Percentiles rank a stretch among this genome's conserved stretches.
Evolutionary conservation across 2,888 invertebrate genomes (phyloP).

Genomic region (Maniola hyperantus): DNA sequence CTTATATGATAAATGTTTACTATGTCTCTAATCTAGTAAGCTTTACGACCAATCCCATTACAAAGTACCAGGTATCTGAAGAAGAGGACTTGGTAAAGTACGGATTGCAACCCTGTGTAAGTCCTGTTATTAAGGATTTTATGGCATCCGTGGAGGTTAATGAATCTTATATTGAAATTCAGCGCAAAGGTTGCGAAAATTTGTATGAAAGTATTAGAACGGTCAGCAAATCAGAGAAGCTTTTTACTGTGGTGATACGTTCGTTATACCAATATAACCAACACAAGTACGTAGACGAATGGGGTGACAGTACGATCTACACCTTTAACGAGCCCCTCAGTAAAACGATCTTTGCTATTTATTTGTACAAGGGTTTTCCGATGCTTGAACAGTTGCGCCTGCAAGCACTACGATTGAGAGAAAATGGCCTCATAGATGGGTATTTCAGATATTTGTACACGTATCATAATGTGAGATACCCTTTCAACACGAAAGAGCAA

Average conservation of each 20-base stretch:
- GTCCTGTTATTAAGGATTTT: slow-evolving; percentile 43
- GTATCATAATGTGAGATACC: slow-evolving; percentile 16
- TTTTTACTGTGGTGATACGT: slow-evolving; percentile 29
- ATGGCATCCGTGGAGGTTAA: slow-evolving; percentile 16
- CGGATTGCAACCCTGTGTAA: slow-evolving; percentile 55
- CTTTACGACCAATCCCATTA: slow-evolving; percentile 48
- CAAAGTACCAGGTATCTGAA: slow-evolving; percentile 52
- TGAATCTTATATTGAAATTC: not conserved
- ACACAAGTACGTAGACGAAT: slow-evolving; percentile 23
- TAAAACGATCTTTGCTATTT: slow-evolving; percentile 56
- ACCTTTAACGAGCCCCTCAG: slow-evolving; percentile 46
- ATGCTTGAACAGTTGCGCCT: slow-evolving; percentile 43
- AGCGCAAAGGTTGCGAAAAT: slow-evolving; percentile 6
- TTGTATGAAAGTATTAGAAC: slow-evolving; percentile 41
- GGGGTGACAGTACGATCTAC: slow-evolving; percentile 35
- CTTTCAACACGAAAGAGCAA: slow-evolving; percentile 24
- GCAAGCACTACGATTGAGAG: slow-evolving; percentile 49
- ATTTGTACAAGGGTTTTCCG: slow-evolving; percentile 63
- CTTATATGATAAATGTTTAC: slow-evolving; percentile 51
- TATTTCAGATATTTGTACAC: slow-evolving; percentile 31
- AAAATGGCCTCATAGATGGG: slow-evolving; percentile 20
- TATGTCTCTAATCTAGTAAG: slow-evolving; percentile 56
- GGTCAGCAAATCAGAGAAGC: slow-evolving; percentile 38
- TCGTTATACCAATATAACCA: slow-evolving; percentile 24
- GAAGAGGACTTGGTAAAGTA: slow-evolving; percentile 44